Evolutionary conservation across 2,113 vertebrate species (phyloP), one percentile per base, ranked within the genome.

Genomic region (Labrus mixtus): DNA sequence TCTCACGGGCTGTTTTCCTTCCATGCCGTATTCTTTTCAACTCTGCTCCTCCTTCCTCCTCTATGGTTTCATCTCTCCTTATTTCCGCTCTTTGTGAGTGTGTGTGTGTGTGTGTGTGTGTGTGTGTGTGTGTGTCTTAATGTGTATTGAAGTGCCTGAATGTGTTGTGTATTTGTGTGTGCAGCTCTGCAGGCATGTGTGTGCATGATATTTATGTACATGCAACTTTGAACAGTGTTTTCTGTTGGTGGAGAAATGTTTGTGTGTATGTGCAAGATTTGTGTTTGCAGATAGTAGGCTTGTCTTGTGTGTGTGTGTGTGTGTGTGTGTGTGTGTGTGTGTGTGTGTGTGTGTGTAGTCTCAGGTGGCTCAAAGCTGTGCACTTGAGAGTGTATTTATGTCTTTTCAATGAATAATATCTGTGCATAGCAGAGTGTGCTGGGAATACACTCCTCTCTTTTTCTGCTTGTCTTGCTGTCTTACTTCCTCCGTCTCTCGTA

Each of bases 351-450:
- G 51, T 67, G 19, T 68, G 46, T 71, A 73, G 48, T 88, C 85
- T 90, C 80, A 80, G 80, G 84, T 87, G 85, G 73, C 78, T 89
- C 41, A 80, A 79, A 81, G 75, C 64, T 60, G 55, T 68, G 70
- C 67, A 85, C 78, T 84, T 76, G 78, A 76, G 87, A 74, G 46
- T 78, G 80, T 76, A 81, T 84, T 87, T 60, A 79, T 82, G 71
- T 82, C 68, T 81, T 79, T 61, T 59, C 74, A 60, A 58, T 89
- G 80, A 90, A 89, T 85, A 79, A 82, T 88, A 90, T 88, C 90
- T 85, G 12, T 64, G 70, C 53, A 78, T 61, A 36, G 57, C 90
- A 90, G 73, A 71, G 74, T 84, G 81, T 57, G 68, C 66, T 69
- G 76, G 78, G 80, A 71, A 68, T 43, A 37, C 59, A 36, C 79